Base-by-base conservation (phyloP, 2,113 vertebrate genomes). In the Planiliza haematocheilus region DNA sequence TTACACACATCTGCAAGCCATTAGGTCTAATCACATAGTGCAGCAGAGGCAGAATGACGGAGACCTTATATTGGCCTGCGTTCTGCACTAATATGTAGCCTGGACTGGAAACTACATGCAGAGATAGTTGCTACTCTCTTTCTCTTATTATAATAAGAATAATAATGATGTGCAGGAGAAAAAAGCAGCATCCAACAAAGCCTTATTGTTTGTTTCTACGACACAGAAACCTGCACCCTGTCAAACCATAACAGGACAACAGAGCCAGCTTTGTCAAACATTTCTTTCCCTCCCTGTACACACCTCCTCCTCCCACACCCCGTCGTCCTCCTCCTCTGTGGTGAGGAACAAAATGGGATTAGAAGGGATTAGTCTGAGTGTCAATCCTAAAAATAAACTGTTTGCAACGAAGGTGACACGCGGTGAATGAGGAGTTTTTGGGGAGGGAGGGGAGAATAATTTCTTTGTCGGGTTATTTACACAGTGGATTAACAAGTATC, bases 1-100 rank as follows among this genome's bases (percentile, higher is more conserved):
- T 85, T 86, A 77, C 79, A 75, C 78, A 84, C 91, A 92, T 91
- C 89, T 92, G 89, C 71, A 79, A 83, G 70, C 59, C 86, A 88
- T 91, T 91, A 88, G 39, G 65, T 73, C 70, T 88, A 90, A 91
- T 91, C 71, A 81, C 86, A 82, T 2, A 68, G 70, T 62, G 75
- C 74, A 60, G 71, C 60, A 71, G 34, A 70, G 62, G 70, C 73
- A 64, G 38, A 81, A 84, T 30, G 80, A 62, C 24, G 24, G n/a
- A 78, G 60, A 30, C 6, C 38, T 58, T 71, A 36, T 24, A 66
- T 60, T 77, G 63, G 81, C 77, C 55, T 51, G 37, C 50, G 79
- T 55, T 82, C 59, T 48, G 45, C 48, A 21, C 59, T 50, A 72
- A 74, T 61, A 69, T 69, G 62, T 45, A 70, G 81, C 67, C 68